These are phyloP conservation scores for Pentalonia nigronervosa DNA, from an alignment of 1,140 invertebrate genomes.

Conservation along the genomic window DNA sequence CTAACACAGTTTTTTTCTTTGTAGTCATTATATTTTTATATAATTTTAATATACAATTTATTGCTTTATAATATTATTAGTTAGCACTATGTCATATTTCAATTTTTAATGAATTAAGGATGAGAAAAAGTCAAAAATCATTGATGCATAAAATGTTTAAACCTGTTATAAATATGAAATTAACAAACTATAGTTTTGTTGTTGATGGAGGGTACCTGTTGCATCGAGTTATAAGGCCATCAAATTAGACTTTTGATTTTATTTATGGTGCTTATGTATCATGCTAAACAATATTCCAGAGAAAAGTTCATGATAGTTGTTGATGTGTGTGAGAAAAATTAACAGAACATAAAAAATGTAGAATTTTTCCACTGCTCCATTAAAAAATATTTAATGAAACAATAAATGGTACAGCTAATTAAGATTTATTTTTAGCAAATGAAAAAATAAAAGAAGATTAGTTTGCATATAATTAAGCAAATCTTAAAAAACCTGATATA, in stretches of 20 bases:
- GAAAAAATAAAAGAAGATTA: constrained; percentile 32
- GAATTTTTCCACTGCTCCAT: background rate
- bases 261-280: background rate
- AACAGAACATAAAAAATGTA: background rate
- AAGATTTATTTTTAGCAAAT: constrained; percentile 25
- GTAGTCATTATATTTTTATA: too few relatives aligned
- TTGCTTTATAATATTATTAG: background rate
- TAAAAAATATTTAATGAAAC: constrained; percentile 3
- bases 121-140: constrained; percentile 64
- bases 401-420: background rate
- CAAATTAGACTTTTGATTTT: constrained; percentile 53
- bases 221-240: constrained; percentile 60
- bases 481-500: background rate
- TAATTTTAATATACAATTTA: too few relatives aligned
- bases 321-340: constrained; percentile 11
- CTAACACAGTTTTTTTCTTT: too few relatives aligned
- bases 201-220: constrained; percentile 61
- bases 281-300: background rate
- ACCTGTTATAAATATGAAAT: background rate
- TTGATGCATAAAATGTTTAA: constrained; percentile 62
- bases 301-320: background rate
- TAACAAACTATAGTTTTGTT: background rate
- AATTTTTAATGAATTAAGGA: constrained; percentile 63
- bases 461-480: background rate
- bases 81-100: constrained; percentile 63